Base-by-base conservation (phyloP, 2,888 invertebrate genomes). In the Parasteatoda lunata region DNA sequence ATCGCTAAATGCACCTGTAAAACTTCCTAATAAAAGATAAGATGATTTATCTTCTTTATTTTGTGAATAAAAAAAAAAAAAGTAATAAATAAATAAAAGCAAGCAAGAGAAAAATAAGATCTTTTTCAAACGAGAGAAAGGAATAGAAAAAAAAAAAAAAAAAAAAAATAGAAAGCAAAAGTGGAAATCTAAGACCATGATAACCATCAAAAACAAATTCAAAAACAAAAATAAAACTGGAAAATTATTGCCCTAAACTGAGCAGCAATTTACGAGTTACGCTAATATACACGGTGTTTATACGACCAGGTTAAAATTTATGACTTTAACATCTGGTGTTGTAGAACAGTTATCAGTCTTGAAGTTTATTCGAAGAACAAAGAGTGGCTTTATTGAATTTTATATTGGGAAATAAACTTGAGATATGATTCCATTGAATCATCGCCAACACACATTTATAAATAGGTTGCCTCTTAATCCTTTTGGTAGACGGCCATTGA, bases 241-340 rank as follows among this genome's bases (percentile, higher is more conserved):
- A 59, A n/a, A 4, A 59, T 13, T 54, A 54, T 59, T 13, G 11
- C 9, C 11, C 59, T 59, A n/a, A 59, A n/a, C 59, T 0, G 9
- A 59, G 59, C 11, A 59, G n/a, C 59, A 59, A 59, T 59, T 59
- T 59, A 59, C 59, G 59, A 59, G 59, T n/a, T 9, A 13, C 9
- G 9, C n/a, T 80, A 72, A 80, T 30, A 80, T 80, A 73, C 52
- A 49, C 30, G 13, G 54, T 81, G 81, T 81, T 81, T 81, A 79
- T 71, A 72, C 45, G 51, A 11, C 59, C 73, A 73, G 73, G 81
- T 75, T 75, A 68, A 68, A 73, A 81, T 81, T 81, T 81, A 81
- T 81, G 66, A 47, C 66, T 9, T 7, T 9, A 47, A 47, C 81
- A 81, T 73, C 73, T 81, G 81, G 51, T 30, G 8, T 8, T 13